Evolutionary conservation across 2,888 invertebrate genomes (phyloP), one percentile per base, ranked within the genome.

Genomic region (Drosophila kanekoi): DNA sequence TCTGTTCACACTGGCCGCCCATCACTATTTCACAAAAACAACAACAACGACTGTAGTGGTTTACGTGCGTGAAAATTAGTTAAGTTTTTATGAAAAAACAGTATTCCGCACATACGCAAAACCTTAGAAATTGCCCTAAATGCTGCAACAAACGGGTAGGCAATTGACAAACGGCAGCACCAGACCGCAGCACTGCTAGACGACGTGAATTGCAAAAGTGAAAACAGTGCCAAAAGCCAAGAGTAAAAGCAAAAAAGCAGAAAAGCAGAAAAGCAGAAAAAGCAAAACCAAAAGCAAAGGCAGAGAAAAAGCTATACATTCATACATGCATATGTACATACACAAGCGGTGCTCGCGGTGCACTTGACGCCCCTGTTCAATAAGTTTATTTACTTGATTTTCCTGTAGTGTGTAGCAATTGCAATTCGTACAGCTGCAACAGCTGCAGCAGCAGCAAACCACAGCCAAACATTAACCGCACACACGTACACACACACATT

Each of bases 61-160:
- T 87, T 81, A 84, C 87, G 87, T 83, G 85, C 87, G 83, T 76
- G 85, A 83, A 83, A 87, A 83, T 83, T 77, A 74, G 77, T 87
- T 87, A 84, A 82, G 72, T 83, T 87, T 82, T 78, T 67, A 67
- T 49, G 45, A 65, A 71, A 80, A 76, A 65, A 60, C 61, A 62
- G 56, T 66, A 57, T 66, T 84, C 74, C 18, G 53, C 37, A 54
- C 43, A 52, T 10, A 57, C 43, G 20, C 28, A 51, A 72, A 41
- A 33, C 14, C 35, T 48, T 28, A 23, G 9, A 44, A 62, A 74
- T 45, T 54, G 23, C 45, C 67, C 76, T 73, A 64, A 67, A 87
- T 87, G 83, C 70, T 74, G 77, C 73, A 74, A 43, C 49, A 54
- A 58, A 54, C 43, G 61, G 16, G 35, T n/a, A 62, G 48, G 40